These are phyloP conservation scores for Pimpla rufipes DNA, from an alignment of 2,888 invertebrate genomes.

Conservation along the genomic window DNA sequence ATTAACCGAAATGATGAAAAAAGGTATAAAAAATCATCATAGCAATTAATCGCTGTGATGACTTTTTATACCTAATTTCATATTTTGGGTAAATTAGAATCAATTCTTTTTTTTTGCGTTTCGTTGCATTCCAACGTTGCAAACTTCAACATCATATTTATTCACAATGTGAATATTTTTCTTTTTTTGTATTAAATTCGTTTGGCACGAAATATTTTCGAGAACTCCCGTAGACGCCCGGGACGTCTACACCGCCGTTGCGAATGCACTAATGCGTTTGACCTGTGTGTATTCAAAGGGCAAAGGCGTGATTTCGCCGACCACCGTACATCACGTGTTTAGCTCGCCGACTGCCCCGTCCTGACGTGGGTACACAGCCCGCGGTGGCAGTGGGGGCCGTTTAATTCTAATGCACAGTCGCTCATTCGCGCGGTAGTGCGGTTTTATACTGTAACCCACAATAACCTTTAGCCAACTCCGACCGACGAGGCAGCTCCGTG, in stretches of 20 bases:
- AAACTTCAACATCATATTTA: too few relatives aligned
- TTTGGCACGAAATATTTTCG: not conserved
- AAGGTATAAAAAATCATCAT: too few relatives aligned
- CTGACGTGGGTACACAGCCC: constrained; percentile 27
- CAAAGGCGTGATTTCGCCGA: constrained; percentile 69
- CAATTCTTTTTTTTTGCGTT: too few relatives aligned
- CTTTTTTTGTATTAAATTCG: not conserved
- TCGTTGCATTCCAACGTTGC: too few relatives aligned
- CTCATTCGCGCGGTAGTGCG: constrained; percentile 61
- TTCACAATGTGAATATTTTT: not conserved
- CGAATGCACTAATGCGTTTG: constrained; percentile 32
- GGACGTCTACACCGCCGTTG: not conserved
- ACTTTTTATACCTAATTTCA: too few relatives aligned
- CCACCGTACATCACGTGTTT: constrained; percentile 74
- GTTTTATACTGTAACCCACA: constrained; percentile 62
- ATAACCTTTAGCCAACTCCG: constrained; percentile 78
- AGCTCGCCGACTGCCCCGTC: constrained; percentile 45
- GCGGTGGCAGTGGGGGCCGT: constrained; percentile 72
- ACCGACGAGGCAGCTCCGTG: constrained; percentile 40
- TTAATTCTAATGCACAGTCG: constrained; percentile 80
- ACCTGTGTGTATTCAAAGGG: constrained; percentile 29
- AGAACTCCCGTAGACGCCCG: not conserved
- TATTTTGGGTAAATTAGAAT: too few relatives aligned
- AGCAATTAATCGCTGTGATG: too few relatives aligned
- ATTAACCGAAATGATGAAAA: too few relatives aligned